Base-by-base conservation (phyloP, 2,888 invertebrate species). In the Erpobdella octoculata region DNA sequence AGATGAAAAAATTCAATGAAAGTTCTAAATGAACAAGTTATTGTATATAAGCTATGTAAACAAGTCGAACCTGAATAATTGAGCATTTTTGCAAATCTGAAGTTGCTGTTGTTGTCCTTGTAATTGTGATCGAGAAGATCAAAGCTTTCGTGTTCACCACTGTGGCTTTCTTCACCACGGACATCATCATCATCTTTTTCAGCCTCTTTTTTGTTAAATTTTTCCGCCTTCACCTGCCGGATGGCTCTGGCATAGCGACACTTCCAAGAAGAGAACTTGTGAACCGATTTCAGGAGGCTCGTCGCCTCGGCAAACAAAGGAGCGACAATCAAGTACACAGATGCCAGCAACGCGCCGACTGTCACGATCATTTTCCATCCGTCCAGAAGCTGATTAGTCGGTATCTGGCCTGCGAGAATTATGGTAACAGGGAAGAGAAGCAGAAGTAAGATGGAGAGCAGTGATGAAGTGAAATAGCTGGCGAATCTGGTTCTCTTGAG, bases 181-280 rank as follows among this genome's bases (percentile, higher is more conserved):
- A n/a, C n/a, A n/a, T n/a, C n/a, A n/a, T n/a, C n/a, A n/a, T n/a
- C n/a, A n/a, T n/a, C n/a, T n/a, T n/a, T n/a, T n/a, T n/a, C n/a
- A n/a, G n/a, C n/a, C n/a, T n/a, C 21, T 28, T 53, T 53, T 53
- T 28, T 28, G 28, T 53, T 28, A 21, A 53, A 53, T 53, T 12
- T 9, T 15, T 53, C 28, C 18, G 21, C 28, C 53, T 8, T 28
- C 53, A 53, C 21, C 21, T 53, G 53, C 18, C n/a, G n/a, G n/a
- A n/a, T n/a, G n/a, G 69, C 48, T 31, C 33, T 35, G 33, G 58
- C 37, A 9, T 62, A 62, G 33, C 33, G 35, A 18, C 62, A 35
- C 31, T 62, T 62, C 62, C 62, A 62, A 21, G 62, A n/a, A 62
- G 62, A 62, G 31, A 33, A 62, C 33, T 9, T 1, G 28, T 62